Evolutionary conservation across 2,113 vertebrate genomes (phyloP).

Genomic region (Phocoena phocoena): DNA sequence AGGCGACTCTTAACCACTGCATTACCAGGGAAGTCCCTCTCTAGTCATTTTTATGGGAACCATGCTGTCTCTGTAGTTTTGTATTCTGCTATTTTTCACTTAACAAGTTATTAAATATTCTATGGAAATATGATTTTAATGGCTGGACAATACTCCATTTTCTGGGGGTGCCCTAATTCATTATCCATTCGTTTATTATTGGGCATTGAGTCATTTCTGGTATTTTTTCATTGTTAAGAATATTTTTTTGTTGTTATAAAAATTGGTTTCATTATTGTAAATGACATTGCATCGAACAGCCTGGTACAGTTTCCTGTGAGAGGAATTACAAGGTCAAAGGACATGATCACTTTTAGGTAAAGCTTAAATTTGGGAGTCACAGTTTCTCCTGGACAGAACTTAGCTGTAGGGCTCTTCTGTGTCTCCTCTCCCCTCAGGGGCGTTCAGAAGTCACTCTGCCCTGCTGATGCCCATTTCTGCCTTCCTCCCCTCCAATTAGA

Average conservation of each 20-base stretch:
- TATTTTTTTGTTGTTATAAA: neutral
- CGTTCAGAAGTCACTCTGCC: neutral
- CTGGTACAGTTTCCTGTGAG: neutral
- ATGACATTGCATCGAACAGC: neutral
- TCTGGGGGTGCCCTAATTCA: neutral
- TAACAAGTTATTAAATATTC: neutral
- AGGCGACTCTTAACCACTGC: no score
- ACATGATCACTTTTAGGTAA: neutral
- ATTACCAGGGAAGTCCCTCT: neutral
- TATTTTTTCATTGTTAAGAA: neutral
- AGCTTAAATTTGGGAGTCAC: neutral
- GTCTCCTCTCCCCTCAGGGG: neutral
- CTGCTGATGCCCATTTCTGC: neutral
- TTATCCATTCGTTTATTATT: neutral
- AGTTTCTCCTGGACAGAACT: neutral
- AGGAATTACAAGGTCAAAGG: neutral
- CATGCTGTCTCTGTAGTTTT: neutral
- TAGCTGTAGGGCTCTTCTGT: neutral
- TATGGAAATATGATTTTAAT: neutral
- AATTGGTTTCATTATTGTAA: neutral
- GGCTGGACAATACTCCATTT: neutral
- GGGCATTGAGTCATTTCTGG: neutral
- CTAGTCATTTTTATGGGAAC: neutral
- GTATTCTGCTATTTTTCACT: neutral
- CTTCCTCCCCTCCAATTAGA: accelerated